Conservation (phyloP, 2,113 vertebrate genomes). For the Myxocyprinus asiaticus region DNA sequence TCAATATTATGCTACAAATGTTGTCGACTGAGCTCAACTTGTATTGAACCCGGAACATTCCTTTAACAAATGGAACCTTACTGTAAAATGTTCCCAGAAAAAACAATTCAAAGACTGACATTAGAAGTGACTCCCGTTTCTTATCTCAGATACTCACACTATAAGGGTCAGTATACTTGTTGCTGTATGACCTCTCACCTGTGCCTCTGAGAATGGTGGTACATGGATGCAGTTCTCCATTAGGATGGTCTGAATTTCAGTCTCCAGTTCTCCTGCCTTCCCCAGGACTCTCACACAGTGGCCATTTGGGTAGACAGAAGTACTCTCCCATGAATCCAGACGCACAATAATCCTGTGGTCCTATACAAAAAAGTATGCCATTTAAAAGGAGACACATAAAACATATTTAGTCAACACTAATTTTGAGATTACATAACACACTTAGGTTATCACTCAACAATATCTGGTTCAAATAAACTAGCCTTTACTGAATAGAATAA, state of each 20-base stretch:
- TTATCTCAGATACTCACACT: no score
- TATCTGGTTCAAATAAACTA: no score
- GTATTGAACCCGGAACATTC: no score
- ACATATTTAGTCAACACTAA: not conserved
- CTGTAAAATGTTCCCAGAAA: no score
- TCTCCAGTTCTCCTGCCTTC: conserved; percentile 87
- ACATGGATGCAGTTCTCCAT: conserved; percentile 90
- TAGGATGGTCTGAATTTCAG: conserved; percentile 90
- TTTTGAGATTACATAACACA: not conserved
- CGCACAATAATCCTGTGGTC: conserved; percentile 90
- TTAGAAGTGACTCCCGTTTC: no score
- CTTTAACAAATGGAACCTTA: no score
- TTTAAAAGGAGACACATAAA: not conserved
- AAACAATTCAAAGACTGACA: no score
- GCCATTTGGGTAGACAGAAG: conserved; percentile 89
- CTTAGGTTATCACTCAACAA: no score
- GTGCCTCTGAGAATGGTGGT: conserved; percentile 89
- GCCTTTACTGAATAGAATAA: not conserved
- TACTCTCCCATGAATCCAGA: conserved; percentile 93
- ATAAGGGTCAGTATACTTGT: not conserved
- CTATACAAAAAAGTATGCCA: conserved; percentile 63
- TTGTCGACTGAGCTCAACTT: no score
- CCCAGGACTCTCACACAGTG: conserved; percentile 92
- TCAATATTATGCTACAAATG: no score
- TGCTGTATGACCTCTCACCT: conserved; percentile 74